A percentile compares a stretch with the other conserved stretches of the same genome.
Conservation (phyloP, 2,888 invertebrate genomes). For the Megalurothrips usitatus region DNA sequence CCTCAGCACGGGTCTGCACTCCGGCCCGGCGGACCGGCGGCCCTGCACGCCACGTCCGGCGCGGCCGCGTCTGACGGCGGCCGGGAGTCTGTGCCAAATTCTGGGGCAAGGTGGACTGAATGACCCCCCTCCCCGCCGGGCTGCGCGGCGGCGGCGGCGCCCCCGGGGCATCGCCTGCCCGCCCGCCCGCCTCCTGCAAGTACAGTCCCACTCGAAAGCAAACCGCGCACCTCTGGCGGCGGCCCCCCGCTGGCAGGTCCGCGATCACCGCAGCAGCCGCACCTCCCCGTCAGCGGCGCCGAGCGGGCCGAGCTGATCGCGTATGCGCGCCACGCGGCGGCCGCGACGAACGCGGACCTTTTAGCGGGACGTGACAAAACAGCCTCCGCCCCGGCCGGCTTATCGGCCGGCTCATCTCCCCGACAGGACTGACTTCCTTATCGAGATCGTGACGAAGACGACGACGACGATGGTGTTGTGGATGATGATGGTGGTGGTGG, state of each 20-base stretch:
- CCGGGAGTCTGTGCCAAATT: constrained; percentile 2
- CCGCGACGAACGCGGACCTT: no score
- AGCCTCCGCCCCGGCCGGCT: no score
- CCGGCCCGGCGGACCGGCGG: neutral
- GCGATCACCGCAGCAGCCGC: neutral
- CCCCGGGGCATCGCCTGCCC: neutral
- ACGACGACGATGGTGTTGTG: no score
- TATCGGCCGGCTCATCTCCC: no score
- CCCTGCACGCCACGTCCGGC: neutral
- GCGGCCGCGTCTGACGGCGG: neutral
- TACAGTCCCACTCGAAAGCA: neutral
- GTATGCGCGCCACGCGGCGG: neutral
- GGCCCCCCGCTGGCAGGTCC: neutral
- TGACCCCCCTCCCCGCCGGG: neutral
- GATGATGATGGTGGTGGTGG: no score
- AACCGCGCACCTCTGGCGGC: no score
- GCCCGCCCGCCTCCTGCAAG: neutral
- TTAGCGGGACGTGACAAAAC: no score
- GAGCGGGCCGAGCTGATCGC: neutral
- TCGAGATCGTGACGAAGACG: no score
- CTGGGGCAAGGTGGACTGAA: constrained; percentile 18
- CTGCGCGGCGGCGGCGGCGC: neutral
- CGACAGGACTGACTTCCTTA: no score
- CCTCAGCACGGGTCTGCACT: no score
- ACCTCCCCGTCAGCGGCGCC: neutral